Base-by-base conservation (phyloP, 2,888 invertebrate genomes). In the Aleiodes leptofemur region DNA sequence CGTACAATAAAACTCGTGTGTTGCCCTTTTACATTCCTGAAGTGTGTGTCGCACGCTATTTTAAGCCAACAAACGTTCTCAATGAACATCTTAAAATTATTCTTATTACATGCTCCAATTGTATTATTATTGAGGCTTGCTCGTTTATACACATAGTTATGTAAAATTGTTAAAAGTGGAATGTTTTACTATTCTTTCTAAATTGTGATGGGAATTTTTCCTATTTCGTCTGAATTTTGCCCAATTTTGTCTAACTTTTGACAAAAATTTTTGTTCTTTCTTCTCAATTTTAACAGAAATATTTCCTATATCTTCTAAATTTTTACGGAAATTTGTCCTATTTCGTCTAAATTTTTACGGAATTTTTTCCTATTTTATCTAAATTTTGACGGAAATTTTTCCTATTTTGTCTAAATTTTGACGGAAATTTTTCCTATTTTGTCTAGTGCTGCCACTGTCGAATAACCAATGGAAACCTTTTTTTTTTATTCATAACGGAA, bases 31-130 rank as follows among this genome's bases (percentile, higher is more conserved):
- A 85, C 87, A 88, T 88, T 88, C 87, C 84, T 83, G 81, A 82
- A 77, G 84, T 84, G 84, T 88, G 86, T 86, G 87, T 86, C 87
- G 87, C 81, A 79, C 74, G 83, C 86, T 87, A 88, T 88, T 87
- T 88, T 86, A 85, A 86, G 84, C 82, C 76, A 82, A 73, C 69
- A 77, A 74, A 76, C 71, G 69, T 71, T 61, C 70, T 74, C 74
- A 75, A 69, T 73, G 66, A 61, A 48, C 57, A 57, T 56, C 68
- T 70, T 29, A 55, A 71, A 55, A 70, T 74, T 71, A 66, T 71
- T 74, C 66, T 74, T 50, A 68, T 68, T 51, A 43, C 8, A 72
- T 7, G 48, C 16, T 11, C 14, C 23, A 23, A 14, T 64, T 29
- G 23, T 64, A 16, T 16, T 16, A 16, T 16, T 6, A 16, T 16